Evolutionary conservation across 2,797 vertebrate genomes (phyloP).

Genomic region (Iguana delicatissima): DNA sequence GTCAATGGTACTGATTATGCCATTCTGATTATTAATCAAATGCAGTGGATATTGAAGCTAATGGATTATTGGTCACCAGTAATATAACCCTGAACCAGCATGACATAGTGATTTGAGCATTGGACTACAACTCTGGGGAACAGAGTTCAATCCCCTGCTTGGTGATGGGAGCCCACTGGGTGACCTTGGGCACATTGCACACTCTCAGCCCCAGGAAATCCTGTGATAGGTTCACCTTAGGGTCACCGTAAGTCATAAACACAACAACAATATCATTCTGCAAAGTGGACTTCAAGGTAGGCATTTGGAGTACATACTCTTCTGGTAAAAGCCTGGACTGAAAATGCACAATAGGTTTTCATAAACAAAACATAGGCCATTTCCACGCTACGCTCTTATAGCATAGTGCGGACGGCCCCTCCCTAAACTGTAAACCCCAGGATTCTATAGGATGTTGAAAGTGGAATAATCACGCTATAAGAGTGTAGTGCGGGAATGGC

Average conservation of each 20-base stretch:
- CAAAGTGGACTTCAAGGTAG: slow-evolving; percentile 61
- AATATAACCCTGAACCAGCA: slow-evolving; percentile 34
- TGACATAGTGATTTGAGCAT: too few relatives aligned
- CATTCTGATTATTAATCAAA: background rate
- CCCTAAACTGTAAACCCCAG: too few relatives aligned
- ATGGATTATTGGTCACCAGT: slow-evolving; percentile 49
- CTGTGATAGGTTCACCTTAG: too few relatives aligned
- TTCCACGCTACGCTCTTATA: too few relatives aligned
- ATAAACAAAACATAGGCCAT: background rate
- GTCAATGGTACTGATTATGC: background rate
- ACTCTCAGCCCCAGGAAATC: too few relatives aligned
- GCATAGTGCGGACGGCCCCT: too few relatives aligned
- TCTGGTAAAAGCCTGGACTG: background rate
- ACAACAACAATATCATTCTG: slow-evolving; percentile 11
- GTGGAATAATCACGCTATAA: background rate
- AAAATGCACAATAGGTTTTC: background rate
- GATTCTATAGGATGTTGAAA: too few relatives aligned
- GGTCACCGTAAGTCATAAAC: too few relatives aligned
- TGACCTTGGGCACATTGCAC: too few relatives aligned
- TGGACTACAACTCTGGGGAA: too few relatives aligned
- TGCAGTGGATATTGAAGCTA: slow-evolving; percentile 57
- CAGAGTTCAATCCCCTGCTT: too few relatives aligned
- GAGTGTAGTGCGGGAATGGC: background rate
- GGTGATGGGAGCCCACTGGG: too few relatives aligned
- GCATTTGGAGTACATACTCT: background rate